Conservation (phyloP, 2,888 invertebrate species). For the Pycnomerus fuliginosus region DNA sequence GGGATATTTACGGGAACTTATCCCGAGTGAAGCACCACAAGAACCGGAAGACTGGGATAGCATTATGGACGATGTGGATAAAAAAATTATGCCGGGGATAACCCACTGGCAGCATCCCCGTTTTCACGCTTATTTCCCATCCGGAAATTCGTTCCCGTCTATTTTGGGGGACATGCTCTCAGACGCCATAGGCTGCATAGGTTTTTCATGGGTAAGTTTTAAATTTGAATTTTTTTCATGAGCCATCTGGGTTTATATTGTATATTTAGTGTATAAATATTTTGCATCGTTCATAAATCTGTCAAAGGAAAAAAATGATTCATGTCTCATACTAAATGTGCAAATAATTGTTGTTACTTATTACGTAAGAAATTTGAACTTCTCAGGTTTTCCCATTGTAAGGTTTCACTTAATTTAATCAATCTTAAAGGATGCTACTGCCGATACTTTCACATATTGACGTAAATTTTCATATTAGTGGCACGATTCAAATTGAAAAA, state of each 20-base stretch:
- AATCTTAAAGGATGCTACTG: neutral
- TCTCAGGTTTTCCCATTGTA: neutral
- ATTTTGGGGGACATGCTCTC: constrained; percentile 97
- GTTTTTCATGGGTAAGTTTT: constrained; percentile 90
- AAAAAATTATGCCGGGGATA: constrained; percentile 91
- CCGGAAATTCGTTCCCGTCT: constrained; percentile 96
- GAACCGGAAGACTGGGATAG: constrained; percentile 83
- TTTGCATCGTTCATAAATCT: too few species aligned
- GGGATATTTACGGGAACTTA: constrained; percentile 77
- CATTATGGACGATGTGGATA: constrained; percentile 88
- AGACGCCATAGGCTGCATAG: constrained; percentile 94
- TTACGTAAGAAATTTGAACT: neutral
- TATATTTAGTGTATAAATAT: too few species aligned
- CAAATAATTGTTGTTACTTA: too few species aligned
- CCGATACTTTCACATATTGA: constrained; percentile 10
- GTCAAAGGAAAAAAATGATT: too few species aligned
- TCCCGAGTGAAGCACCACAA: constrained; percentile 79
- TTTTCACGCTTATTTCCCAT: constrained; percentile 98
- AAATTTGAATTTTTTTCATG: constrained; percentile 1
- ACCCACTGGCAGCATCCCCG: constrained; percentile 99
- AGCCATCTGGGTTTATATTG: neutral
- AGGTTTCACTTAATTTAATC: constrained; percentile 10
- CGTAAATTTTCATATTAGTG: too few species aligned
- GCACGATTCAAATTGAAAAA: too few species aligned
- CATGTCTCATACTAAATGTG: too few species aligned